A percentile compares a stretch with the other conserved stretches of the same genome.
These are phyloP conservation scores for Taurulus bubalis DNA, from an alignment of 2,113 vertebrate genomes.

Conservation along the genomic window DNA sequence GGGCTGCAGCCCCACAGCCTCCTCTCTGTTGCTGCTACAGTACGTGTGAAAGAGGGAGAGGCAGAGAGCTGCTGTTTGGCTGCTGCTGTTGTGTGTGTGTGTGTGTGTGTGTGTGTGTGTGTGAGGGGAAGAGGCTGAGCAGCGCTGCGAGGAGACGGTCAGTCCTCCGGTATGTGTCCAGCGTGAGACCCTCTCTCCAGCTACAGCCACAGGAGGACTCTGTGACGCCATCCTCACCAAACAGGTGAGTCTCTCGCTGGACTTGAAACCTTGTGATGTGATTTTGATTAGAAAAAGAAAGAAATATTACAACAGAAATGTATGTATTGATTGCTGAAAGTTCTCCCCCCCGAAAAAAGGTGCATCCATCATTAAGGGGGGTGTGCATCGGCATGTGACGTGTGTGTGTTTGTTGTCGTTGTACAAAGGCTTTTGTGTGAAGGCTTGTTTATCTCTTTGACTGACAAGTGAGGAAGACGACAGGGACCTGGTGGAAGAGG, in stretches of 20 bases:
- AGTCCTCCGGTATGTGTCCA: constrained; percentile 63
- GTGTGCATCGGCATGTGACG: constrained; percentile 8
- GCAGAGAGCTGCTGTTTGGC: constrained; percentile 70
- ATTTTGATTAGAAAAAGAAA: neutral
- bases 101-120: too few relatives aligned
- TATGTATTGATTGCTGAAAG: constrained; percentile 13
- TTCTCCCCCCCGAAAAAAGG: constrained; percentile 30
- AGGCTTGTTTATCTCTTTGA: constrained; percentile 59
- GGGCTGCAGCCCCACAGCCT: constrained; percentile 77
- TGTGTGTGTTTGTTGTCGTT: constrained; percentile 1
- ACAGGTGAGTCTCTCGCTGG: constrained; percentile 67
- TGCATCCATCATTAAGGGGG: constrained; percentile 32
- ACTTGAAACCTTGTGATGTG: neutral
- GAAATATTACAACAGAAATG: neutral
- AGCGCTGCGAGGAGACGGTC: constrained; percentile 38
- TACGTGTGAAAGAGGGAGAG: constrained; percentile 64
- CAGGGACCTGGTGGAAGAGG: constrained; percentile 38
- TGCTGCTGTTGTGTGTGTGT: neutral
- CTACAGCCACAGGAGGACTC: constrained; percentile 25
- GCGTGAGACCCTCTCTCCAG: constrained; percentile 48
- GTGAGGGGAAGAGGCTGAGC: too few relatives aligned
- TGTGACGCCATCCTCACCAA: constrained; percentile 43
- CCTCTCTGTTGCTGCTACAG: constrained; percentile 68
- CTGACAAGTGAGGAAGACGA: constrained; percentile 62
- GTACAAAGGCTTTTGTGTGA: constrained; percentile 33